These are phyloP conservation scores for Zootoca vivipara DNA, from an alignment of 2,113 vertebrate species.

Conservation along the genomic window DNA sequence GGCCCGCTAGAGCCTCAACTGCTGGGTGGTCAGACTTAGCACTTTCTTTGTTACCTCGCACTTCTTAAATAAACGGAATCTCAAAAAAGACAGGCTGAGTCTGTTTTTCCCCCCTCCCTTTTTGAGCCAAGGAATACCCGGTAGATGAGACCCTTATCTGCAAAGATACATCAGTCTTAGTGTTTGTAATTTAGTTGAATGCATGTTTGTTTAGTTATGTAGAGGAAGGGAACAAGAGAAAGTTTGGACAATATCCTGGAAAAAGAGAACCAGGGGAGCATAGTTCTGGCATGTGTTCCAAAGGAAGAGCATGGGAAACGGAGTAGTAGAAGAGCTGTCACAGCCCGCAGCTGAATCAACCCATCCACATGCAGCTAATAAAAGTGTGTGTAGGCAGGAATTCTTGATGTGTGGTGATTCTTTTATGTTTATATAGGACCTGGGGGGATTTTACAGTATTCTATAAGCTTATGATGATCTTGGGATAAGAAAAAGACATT, in stretches of 20 bases:
- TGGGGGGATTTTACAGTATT: background rate
- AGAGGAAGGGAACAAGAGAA: no score
- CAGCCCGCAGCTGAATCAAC: background rate
- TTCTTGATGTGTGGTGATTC: background rate
- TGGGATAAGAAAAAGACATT: background rate
- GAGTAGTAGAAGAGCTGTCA: background rate
- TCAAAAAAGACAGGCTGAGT: slow-evolving; percentile 12
- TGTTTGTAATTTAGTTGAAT: no score
- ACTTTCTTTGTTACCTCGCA: slow-evolving; percentile 70
- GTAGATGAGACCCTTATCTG: background rate
- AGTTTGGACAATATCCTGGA: background rate
- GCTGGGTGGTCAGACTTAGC: slow-evolving; percentile 63
- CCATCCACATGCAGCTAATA: background rate
- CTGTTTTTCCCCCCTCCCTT: background rate
- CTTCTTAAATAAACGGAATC: slow-evolving; percentile 70
- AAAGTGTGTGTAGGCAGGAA: background rate
- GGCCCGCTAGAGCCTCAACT: slow-evolving; percentile 39
- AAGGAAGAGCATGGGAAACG: background rate
- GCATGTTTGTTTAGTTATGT: no score
- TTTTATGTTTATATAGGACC: background rate
- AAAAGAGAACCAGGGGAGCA: background rate
- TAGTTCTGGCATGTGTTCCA: background rate
- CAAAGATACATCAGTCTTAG: no score
- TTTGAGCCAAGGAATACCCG: background rate
- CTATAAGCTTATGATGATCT: background rate